Base-by-base conservation (phyloP, 2,888 invertebrate genomes). In the Drosophila leonis region DNA sequence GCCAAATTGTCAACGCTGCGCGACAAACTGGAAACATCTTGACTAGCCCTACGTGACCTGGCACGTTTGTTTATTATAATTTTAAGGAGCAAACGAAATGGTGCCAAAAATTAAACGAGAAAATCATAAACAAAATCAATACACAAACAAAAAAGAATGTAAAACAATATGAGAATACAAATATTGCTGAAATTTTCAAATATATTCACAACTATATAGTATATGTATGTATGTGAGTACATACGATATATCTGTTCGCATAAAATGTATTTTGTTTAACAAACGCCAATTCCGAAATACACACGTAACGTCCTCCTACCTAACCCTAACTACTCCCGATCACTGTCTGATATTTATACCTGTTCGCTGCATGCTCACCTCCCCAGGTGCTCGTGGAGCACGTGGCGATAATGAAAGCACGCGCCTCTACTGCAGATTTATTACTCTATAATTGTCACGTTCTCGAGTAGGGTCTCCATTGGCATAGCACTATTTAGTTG, bases 21-120 rank as follows among this genome's bases (percentile, higher is more conserved):
- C 91, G 95, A 95, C 92, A 96, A 94, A 94, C 93, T 93, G 82
- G 94, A 94, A 82, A 95, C 94, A 94, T 97, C 97, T 94, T 97
- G 97, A 90, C 97, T 97, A 92, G 97, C 96, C 93, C 97, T 96
- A 93, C 97, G 96, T 94, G 97, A 96, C 96, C 97, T 97, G 72
- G 95, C 91, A 91, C 91, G 90, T 88, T 52, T 37, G 35, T 35
- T 51, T 20, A 29, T 13, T 27, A 18, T 24, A n/a, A 37, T 37
- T n/a, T 10, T 27, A 86, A 88, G 84, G 83, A 86, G 87, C 78
- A 90, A 88, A 83, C 73, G 79, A 80, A 90, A 91, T 91, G 91
- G 91, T 90, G 83, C 90, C 88, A 84, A 82, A 82, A 80, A 77
- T 68, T 59, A 76, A 83, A 75, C 65, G 75, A 67, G 68, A 79